Percentiles rank a stretch among this genome's conserved stretches.
Conservation (phyloP, 2,113 vertebrate species). For the Ia io region DNA sequence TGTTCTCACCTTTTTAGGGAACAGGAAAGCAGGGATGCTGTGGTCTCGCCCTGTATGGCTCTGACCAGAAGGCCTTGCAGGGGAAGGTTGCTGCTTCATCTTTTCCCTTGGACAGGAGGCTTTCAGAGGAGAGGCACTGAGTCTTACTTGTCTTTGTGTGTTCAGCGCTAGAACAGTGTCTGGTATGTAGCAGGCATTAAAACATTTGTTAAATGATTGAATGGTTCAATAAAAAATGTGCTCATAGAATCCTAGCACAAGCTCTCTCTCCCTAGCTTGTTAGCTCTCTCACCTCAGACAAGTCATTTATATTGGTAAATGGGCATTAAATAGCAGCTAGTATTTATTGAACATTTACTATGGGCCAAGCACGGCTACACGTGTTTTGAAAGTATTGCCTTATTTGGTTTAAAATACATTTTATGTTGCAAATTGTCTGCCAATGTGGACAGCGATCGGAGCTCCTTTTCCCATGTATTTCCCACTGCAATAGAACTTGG, state of each 20-base stretch:
- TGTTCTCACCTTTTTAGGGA: neutral
- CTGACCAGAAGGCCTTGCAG: neutral
- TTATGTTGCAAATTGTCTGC: neutral
- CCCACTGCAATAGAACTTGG: neutral
- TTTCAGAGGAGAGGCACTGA: neutral
- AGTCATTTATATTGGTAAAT: neutral
- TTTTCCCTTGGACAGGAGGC: neutral
- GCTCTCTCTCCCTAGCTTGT: neutral
- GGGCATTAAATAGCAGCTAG: neutral
- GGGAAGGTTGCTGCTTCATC: neutral
- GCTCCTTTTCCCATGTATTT: neutral
- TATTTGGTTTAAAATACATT: neutral
- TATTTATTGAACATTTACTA: neutral
- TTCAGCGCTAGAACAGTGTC: neutral
- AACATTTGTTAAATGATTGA: neutral
- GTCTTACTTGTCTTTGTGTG: neutral
- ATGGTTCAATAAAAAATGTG: neutral
- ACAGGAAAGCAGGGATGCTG: neutral
- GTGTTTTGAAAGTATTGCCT: neutral
- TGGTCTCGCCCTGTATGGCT: no score
- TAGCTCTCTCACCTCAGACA: neutral
- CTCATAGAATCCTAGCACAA: neutral
- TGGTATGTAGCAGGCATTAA: neutral
- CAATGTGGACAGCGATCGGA: neutral
- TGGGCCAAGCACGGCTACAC: neutral